phyloP scores from a whole-genome alignment of 2,888 invertebrate species.

The Agonopterix alstromeriana region DNA sequence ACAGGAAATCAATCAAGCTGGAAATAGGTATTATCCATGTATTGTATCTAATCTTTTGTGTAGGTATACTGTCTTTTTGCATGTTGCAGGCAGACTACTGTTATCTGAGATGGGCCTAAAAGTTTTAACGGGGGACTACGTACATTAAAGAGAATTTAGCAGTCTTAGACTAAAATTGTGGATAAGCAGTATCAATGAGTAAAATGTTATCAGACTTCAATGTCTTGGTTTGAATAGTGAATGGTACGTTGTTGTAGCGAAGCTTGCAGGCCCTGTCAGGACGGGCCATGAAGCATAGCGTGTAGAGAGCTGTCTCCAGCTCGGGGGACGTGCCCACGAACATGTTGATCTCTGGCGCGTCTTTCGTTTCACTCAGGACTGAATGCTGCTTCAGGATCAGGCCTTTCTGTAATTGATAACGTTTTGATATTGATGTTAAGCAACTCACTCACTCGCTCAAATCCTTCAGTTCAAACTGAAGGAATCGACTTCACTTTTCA shows the following conservation, averaged over 20 bases:
- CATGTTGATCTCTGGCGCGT: constrained; percentile 87
- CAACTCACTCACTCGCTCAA: too few species aligned
- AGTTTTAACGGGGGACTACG: too few species aligned
- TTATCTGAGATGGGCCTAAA: too few species aligned
- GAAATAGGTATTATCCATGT: too few species aligned
- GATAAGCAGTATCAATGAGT: constrained; percentile 62
- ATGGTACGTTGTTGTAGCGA: constrained; percentile 52
- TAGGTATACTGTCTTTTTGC: too few species aligned
- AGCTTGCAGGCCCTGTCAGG: constrained; percentile 86
- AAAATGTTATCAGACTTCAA: constrained; percentile 49
- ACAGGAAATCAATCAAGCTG: too few species aligned
- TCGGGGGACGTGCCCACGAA: constrained; percentile 94
- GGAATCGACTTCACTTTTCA: too few species aligned
- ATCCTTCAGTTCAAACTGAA: too few species aligned
- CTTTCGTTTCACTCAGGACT: constrained; percentile 80
- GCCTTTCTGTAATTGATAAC: constrained; percentile 81
- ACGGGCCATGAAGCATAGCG: constrained; percentile 89
- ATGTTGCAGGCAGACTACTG: too few species aligned
- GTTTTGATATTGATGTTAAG: too few species aligned
- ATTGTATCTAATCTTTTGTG: too few species aligned
- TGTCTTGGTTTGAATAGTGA: constrained; percentile 64
- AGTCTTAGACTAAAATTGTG: constrained; percentile 29
- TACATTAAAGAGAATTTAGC: too few species aligned
- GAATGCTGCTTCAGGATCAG: constrained; percentile 85
- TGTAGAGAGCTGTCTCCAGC: constrained; percentile 91